phyloP scores from a whole-genome alignment of 2,797 vertebrate genomes.

The Pitangus sulphuratus region DNA sequence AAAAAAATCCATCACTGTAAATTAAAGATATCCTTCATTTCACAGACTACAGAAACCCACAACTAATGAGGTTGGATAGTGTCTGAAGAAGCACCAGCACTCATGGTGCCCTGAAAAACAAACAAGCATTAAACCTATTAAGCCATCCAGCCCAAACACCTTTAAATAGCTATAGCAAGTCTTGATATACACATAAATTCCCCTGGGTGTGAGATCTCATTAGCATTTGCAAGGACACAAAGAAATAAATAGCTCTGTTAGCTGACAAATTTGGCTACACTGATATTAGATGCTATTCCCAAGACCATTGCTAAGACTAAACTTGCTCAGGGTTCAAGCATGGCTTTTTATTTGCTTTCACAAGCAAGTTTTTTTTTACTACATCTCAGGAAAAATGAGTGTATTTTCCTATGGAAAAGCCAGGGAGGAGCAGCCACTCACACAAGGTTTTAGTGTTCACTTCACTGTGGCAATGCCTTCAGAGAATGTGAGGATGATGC shows the following conservation, averaged over 20 bases:
- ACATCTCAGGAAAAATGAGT: background rate
- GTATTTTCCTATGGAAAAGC: background rate
- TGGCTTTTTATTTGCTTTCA: too few relatives aligned
- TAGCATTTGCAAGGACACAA: background rate
- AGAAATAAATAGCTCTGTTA: background rate
- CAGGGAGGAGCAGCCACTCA: background rate
- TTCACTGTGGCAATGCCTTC: background rate
- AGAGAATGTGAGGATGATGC: background rate
- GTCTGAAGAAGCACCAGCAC: background rate
- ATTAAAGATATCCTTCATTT: conserved; percentile 3
- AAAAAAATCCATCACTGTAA: background rate
- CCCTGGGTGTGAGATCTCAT: background rate
- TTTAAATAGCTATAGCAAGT: background rate
- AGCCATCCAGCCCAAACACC: background rate
- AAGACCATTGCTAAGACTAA: background rate
- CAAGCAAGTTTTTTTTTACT: too few relatives aligned
- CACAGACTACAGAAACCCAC: background rate
- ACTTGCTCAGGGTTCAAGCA: background rate
- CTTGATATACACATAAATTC: background rate
- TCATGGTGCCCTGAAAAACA: background rate
- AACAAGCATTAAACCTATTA: conserved; percentile 15
- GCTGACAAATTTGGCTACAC: background rate
- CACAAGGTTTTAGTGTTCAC: background rate
- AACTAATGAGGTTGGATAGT: background rate
- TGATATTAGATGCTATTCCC: background rate